Base-by-base conservation (phyloP, 1,140 invertebrate species). In the Sarcophaga peregrina region DNA sequence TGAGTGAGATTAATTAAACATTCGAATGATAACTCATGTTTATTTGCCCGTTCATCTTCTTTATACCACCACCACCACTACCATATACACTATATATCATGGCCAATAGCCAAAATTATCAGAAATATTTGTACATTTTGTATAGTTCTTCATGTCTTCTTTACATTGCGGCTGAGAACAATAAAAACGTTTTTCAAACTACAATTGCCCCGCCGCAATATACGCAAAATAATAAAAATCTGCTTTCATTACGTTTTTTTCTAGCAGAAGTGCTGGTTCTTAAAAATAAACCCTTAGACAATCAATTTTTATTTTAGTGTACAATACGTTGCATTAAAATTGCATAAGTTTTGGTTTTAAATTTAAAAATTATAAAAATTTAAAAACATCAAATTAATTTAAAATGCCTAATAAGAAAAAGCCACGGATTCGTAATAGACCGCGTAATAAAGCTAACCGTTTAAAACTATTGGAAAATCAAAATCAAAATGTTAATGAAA, bases 401-500 rank as follows among this genome's bases (percentile, higher is more conserved):
- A 76, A 78, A 78, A 50, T 76, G 74, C 83, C 62, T 11, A 84
- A 86, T 25, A 88, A 88, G 81, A 89, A 88, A 83, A 89, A 89
- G 81, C 78, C 85, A 5, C 85, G 88, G 50, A 82, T 83, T 37
- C 86, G 88, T 52, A 89, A 89, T 86, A 83, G 88, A 3, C 84
- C 88, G 7, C 86, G 82, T 84, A 89, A 89, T 82, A 89, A 89
- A 82, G 87, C 86, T 25, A 89, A 89, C 78, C 85, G 85, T 17
- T 20, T 80, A 81, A 72, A 3, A 47, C 46, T 47, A 58, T 48
- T 58, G 48, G 20, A 74, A 68, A 68, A 68, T 25, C n/a, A 68
- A 68, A 20, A 20, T 78, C 9, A 11, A 54, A 50, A 50, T 11
- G 52, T 68, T 47, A 50, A 3, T 17, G 45, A 10, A 73, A 82